Conservation (phyloP, 2,888 invertebrate genomes). For the Rotaria macrura region DNA sequence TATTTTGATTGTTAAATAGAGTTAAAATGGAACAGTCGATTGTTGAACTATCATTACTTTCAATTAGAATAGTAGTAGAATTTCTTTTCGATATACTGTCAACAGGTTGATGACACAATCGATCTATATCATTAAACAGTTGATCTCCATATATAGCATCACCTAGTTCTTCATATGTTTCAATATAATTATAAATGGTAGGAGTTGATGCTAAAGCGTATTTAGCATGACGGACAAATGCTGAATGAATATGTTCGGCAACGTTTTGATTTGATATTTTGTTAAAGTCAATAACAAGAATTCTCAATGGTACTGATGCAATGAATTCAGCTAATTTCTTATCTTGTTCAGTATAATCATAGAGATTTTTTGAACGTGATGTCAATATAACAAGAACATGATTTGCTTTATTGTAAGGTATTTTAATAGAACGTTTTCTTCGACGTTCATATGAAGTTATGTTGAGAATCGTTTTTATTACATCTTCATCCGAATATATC, state of each 20-base stretch:
- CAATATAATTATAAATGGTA: neutral
- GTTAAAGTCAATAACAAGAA: neutral
- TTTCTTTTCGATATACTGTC: neutral
- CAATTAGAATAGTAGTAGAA: neutral
- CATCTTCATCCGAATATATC: neutral
- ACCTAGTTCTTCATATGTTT: neutral
- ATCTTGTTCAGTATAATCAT: neutral
- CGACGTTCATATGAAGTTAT: neutral
- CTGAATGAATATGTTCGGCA: neutral
- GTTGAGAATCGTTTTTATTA: neutral
- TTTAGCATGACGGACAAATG: neutral
- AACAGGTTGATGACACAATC: neutral
- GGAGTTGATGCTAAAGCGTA: neutral
- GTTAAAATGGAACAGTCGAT: neutral
- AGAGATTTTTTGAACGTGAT: neutral
- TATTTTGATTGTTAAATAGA: neutral
- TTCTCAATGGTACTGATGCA: neutral
- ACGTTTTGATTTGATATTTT: neutral
- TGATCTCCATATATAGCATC: neutral
- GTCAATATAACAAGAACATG: neutral
- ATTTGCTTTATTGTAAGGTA: neutral
- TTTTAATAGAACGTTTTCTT: neutral
- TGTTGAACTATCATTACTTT: neutral
- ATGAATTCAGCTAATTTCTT: neutral
- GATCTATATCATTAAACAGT: neutral